These are phyloP conservation scores for Orycteropus afer DNA, from an alignment of 2,113 vertebrate genomes.

Conservation along the genomic window DNA sequence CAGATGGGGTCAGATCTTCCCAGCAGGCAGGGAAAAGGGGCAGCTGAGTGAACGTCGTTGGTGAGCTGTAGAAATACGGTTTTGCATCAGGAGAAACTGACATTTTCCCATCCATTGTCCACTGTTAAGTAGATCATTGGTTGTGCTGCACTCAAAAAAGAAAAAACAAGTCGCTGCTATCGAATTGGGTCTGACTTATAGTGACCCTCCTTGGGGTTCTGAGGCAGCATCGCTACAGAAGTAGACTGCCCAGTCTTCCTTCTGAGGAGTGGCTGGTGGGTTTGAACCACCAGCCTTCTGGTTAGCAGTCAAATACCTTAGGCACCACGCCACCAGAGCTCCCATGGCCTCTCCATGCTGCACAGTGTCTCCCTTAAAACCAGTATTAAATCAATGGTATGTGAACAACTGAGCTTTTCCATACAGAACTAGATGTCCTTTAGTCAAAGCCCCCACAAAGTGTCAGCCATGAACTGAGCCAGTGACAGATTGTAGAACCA, in stretches of 20 bases:
- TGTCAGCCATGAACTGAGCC: background rate
- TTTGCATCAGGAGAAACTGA: background rate
- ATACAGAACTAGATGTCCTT: background rate
- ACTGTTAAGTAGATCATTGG: background rate
- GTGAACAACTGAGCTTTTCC: background rate
- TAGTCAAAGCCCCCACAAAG: background rate
- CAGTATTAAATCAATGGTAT: background rate
- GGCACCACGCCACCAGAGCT: too few relatives aligned
- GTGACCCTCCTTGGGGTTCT: too few relatives aligned
- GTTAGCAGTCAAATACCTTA: too few relatives aligned
- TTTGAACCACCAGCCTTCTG: too few relatives aligned
- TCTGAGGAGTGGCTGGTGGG: too few relatives aligned
- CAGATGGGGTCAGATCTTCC: background rate
- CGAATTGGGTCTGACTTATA: too few relatives aligned
- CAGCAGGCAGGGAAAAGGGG: background rate
- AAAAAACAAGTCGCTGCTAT: too few relatives aligned
- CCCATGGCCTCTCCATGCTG: too few relatives aligned
- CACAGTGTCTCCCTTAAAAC: background rate
- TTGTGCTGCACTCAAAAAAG: too few relatives aligned
- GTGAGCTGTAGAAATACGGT: background rate
- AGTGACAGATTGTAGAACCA: background rate
- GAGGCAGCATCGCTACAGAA: too few relatives aligned
- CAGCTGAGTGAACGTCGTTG: background rate
- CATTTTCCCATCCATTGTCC: background rate
- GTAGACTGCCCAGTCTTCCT: too few relatives aligned